These are phyloP conservation scores for Equus przewalskii DNA, from an alignment of 2,113 vertebrate genomes.

Conservation along the genomic window DNA sequence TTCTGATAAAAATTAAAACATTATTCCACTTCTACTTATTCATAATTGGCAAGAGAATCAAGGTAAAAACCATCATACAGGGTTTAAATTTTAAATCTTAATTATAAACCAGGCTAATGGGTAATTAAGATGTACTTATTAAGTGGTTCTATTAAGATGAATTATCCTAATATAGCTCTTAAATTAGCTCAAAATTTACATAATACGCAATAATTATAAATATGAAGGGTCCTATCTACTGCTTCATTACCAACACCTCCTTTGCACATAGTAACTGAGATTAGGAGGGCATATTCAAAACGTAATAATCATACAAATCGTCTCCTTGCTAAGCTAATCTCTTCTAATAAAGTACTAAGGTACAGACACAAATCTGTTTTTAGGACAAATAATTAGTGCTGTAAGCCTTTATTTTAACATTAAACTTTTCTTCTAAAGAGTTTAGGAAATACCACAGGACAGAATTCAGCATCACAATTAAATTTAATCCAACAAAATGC, in stretches of 20 bases:
- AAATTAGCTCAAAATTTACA: constrained; percentile 81
- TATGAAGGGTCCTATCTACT: constrained; percentile 55
- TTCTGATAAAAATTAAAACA: constrained; percentile 29
- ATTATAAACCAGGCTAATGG: constrained; percentile 67
- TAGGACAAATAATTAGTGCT: constrained; percentile 69
- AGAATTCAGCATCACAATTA: constrained; percentile 31
- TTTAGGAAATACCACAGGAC: constrained; percentile 50
- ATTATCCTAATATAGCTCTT: constrained; percentile 73
- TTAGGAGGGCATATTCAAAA: constrained; percentile 60
- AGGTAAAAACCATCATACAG: constrained; percentile 54
- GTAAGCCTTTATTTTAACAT: constrained; percentile 59
- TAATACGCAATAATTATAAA: constrained; percentile 78
- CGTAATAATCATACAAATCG: constrained; percentile 64
- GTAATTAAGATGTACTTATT: constrained; percentile 74
- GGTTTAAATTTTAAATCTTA: constrained; percentile 67
- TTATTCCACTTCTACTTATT: not conserved
- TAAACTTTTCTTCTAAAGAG: constrained; percentile 56
- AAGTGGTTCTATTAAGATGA: constrained; percentile 73
- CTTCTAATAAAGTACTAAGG: constrained; percentile 42
- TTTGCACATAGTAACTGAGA: constrained; percentile 55
- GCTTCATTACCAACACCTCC: constrained; percentile 49
- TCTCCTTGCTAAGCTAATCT: constrained; percentile 60
- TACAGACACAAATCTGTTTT: constrained; percentile 52
- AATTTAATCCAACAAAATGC: constrained; percentile 59
- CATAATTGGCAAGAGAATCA: constrained; percentile 40